These are phyloP conservation scores for Catonia carolina DNA, from an alignment of 2,888 invertebrate genomes.

Conservation along the genomic window DNA sequence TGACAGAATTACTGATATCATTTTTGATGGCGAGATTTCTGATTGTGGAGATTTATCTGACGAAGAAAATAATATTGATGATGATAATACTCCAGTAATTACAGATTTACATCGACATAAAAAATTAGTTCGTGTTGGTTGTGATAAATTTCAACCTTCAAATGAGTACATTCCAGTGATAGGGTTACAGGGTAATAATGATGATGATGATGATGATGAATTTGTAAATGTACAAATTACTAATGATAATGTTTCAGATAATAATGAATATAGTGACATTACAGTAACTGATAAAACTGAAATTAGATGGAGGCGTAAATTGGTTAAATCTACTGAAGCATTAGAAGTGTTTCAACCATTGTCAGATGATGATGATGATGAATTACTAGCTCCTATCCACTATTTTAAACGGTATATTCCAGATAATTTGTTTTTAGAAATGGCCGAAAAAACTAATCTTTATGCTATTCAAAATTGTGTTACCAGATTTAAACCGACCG, in stretches of 20 bases:
- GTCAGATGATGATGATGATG: constrained; percentile 1
- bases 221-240: background rate
- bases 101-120: no score
- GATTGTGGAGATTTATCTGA: constrained; percentile 1
- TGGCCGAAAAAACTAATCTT: constrained; percentile 15
- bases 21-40: constrained; percentile 2
- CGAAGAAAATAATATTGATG: background rate
- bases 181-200: no score
- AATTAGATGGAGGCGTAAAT: background rate
- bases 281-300: background rate
- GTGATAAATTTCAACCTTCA: background rate
- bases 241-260: background rate
- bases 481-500: constrained; percentile 17
- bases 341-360: background rate
- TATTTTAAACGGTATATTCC: constrained; percentile 13
- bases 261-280: background rate
- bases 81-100: no score
- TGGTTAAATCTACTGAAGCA: background rate
- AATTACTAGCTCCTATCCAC: constrained; percentile 1
- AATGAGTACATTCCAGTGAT: background rate
- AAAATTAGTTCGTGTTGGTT: background rate
- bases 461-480: constrained; percentile 17
- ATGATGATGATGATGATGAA: background rate
- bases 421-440: constrained; percentile 2
- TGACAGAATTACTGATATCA: background rate